Conservation (phyloP, 2,113 vertebrate species). For the Mixornis gularis region DNA sequence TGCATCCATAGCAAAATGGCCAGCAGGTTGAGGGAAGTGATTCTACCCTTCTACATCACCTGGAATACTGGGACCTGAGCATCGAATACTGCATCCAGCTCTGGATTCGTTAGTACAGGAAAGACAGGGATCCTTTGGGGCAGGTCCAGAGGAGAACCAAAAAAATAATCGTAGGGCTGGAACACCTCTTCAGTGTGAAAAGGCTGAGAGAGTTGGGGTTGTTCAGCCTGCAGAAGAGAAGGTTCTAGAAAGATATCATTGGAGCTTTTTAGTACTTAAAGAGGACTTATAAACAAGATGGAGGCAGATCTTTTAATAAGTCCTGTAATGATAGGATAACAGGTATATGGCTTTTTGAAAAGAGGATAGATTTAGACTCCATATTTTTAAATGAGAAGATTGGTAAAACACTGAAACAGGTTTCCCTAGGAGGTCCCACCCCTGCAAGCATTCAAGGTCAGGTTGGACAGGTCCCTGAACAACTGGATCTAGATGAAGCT, state of each 20-base stretch:
- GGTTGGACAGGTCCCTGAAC: rapidly evolving
- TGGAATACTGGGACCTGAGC: not conserved
- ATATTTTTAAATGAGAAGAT: not conserved
- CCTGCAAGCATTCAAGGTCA: not conserved
- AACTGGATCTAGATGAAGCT: not conserved
- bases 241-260: rapidly evolving
- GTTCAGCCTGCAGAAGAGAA: not conserved
- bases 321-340: not conserved
- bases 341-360: not conserved
- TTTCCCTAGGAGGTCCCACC: not conserved
- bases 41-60: rapidly evolving
- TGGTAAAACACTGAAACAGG: not conserved
- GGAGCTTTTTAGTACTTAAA: not conserved
- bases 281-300: not conserved
- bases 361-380: not conserved
- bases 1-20: not conserved
- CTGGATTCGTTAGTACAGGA: rapidly evolving
- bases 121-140: not conserved
- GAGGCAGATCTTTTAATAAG: not conserved
- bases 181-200: not conserved
- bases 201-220: not conserved
- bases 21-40: not conserved
- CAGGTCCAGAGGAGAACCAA: rapidly evolving
- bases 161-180: rapidly evolving
- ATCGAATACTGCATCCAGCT: not conserved